Percentiles rank a stretch among this genome's conserved stretches.
Evolutionary conservation across 2,888 invertebrate genomes (phyloP).

Genomic region (Anarsia innoxiella): DNA sequence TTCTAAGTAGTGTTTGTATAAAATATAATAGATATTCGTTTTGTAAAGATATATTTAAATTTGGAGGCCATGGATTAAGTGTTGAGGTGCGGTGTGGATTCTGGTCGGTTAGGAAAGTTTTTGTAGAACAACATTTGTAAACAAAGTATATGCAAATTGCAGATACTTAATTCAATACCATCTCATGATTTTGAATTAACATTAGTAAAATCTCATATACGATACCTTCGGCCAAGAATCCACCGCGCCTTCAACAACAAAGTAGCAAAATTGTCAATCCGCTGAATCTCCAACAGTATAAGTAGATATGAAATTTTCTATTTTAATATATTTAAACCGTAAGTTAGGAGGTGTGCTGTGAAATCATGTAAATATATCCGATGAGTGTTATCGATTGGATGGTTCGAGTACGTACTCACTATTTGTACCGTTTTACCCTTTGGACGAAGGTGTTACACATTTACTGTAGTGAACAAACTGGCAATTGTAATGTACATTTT

Average conservation of each 20-base stretch:
- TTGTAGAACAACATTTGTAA: no score
- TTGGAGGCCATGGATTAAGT: slow-evolving; percentile 36
- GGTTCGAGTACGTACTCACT: slow-evolving; percentile 25
- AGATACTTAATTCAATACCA: no score
- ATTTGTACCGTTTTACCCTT: slow-evolving; percentile 31
- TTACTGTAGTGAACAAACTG: slow-evolving; percentile 38
- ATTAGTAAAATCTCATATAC: no score
- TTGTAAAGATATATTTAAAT: slow-evolving; percentile 41
- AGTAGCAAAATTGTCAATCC: slow-evolving; percentile 38
- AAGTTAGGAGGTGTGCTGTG: slow-evolving; percentile 53
- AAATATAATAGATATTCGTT: slow-evolving; percentile 62
- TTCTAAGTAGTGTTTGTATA: slow-evolving; percentile 68
- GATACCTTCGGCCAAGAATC: no score
- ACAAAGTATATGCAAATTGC: no score
- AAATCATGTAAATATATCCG: slow-evolving; percentile 44
- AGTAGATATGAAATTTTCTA: slow-evolving; percentile 71
- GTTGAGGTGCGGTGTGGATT: no score
- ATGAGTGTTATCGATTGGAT: slow-evolving; percentile 34
- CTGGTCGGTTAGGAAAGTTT: no score
- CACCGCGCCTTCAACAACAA: no score
- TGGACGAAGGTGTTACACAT: slow-evolving; percentile 29
- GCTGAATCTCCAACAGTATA: slow-evolving; percentile 63
- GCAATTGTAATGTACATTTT: slow-evolving; percentile 42
- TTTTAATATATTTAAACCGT: slow-evolving; percentile 68
- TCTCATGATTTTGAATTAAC: no score